These are phyloP conservation scores for Carposina sasakii DNA, from an alignment of 1,140 invertebrate species.

Conservation along the genomic window DNA sequence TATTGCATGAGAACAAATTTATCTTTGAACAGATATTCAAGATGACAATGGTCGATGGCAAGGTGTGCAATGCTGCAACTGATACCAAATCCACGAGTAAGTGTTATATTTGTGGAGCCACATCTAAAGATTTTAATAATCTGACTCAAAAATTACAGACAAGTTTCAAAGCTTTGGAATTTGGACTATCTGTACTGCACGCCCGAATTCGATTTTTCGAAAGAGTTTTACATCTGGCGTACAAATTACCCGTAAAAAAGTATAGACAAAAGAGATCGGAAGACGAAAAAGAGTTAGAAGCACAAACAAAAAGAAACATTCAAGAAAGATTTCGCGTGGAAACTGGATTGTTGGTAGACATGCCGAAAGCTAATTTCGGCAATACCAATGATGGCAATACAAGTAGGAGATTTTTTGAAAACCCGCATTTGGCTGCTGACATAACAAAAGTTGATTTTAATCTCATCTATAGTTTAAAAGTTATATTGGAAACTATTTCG, in stretches of 20 bases:
- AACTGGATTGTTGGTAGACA: conserved; percentile 40
- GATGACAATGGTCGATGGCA: conserved; percentile 41
- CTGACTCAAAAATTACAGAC: conserved; percentile 13
- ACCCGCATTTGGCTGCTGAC: conserved; percentile 24
- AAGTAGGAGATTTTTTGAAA: conserved; percentile 40
- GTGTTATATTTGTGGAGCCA: conserved; percentile 40
- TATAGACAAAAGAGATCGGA: conserved; percentile 8
- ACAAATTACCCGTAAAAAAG: conserved; percentile 39
- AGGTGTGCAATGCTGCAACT: conserved; percentile 42
- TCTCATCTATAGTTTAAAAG: conserved; percentile 17
- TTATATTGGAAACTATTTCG: conserved; percentile 28
- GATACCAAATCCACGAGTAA: conserved; percentile 26
- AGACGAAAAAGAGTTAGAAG: conserved; percentile 17
- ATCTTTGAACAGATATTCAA: not conserved
- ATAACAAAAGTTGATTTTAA: conserved; percentile 35
- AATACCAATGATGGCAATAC: conserved; percentile 54
- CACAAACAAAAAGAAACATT: conserved; percentile 15
- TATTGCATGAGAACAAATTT: not conserved
- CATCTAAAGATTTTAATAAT: conserved; percentile 38
- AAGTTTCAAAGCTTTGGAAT: conserved; percentile 19
- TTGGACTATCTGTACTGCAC: conserved; percentile 39
- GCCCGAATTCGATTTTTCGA: conserved; percentile 48
- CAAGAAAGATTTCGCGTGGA: conserved; percentile 36
- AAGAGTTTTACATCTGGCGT: conserved; percentile 39
- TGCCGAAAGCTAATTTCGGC: conserved; percentile 41